These are phyloP conservation scores for Scaptomyza graminum DNA, from an alignment of 1,140 invertebrate species.

Conservation along the genomic window DNA sequence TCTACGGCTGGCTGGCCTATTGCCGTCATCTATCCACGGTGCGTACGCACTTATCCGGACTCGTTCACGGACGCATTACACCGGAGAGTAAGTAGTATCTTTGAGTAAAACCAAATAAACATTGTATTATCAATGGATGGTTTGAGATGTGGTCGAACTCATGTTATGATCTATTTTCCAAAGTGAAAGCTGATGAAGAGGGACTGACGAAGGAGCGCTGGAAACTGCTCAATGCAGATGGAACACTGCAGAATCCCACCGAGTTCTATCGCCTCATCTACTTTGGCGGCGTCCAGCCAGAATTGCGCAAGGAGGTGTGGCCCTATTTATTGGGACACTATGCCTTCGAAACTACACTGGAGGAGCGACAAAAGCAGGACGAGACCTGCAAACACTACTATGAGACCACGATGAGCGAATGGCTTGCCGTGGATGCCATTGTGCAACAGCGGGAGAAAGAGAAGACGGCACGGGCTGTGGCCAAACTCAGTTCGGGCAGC, in stretches of 20 bases:
- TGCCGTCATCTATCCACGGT: slow-evolving; percentile 96
- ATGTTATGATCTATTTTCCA: background rate
- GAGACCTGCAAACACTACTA: slow-evolving; percentile 89
- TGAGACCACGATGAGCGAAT: slow-evolving; percentile 96
- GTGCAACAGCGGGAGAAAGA: slow-evolving; percentile 93
- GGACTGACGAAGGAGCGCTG: slow-evolving; percentile 90
- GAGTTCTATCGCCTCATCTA: slow-evolving; percentile 94
- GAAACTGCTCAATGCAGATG: slow-evolving; percentile 86
- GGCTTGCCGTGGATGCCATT: slow-evolving; percentile 96
- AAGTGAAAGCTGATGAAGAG: slow-evolving; percentile 85
- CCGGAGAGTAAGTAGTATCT: slow-evolving; percentile 86
- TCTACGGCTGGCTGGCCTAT: slow-evolving; percentile 98
- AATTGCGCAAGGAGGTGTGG: slow-evolving; percentile 94
- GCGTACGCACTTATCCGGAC: slow-evolving; percentile 94
- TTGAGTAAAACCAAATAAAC: no score
- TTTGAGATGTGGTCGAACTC: no score
- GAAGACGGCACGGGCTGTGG: slow-evolving; percentile 87
- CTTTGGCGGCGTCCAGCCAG: slow-evolving; percentile 92
- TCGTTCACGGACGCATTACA: slow-evolving; percentile 90
- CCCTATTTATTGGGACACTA: slow-evolving; percentile 95
- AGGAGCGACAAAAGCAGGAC: slow-evolving; percentile 89
- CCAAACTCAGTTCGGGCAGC: slow-evolving; percentile 86
- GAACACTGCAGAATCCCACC: slow-evolving; percentile 86
- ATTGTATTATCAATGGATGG: no score
- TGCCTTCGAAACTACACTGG: slow-evolving; percentile 89